Percentiles rank a stretch among this genome's conserved stretches.
These are phyloP conservation scores for Drosophila triauraria DNA, from an alignment of 1,140 invertebrate species.

Conservation along the genomic window DNA sequence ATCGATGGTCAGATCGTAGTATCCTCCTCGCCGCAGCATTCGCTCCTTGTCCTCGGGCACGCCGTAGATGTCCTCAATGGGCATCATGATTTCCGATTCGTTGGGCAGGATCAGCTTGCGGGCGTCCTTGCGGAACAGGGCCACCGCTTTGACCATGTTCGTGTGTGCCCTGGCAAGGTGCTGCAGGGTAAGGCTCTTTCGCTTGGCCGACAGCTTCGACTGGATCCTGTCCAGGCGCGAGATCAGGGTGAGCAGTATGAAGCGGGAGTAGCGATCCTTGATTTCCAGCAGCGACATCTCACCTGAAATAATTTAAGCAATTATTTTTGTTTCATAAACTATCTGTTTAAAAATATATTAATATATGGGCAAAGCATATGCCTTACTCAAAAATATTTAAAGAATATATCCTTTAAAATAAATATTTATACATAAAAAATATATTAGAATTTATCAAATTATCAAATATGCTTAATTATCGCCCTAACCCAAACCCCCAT, in stretches of 20 bases:
- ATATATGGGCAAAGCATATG: no score
- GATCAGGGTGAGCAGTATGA: slow-evolving; percentile 71
- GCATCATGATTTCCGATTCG: slow-evolving; percentile 73
- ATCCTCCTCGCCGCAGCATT: slow-evolving; percentile 53
- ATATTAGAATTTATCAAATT: no score
- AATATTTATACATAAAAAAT: no score
- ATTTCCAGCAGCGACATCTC: slow-evolving; percentile 72
- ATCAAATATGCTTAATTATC: no score
- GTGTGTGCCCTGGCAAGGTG: slow-evolving; percentile 65
- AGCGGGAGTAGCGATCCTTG: slow-evolving; percentile 80
- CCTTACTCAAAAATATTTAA: no score
- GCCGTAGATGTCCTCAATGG: slow-evolving; percentile 78
- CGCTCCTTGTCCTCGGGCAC: slow-evolving; percentile 74
- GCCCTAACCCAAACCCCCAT: background rate
- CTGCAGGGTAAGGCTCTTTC: slow-evolving; percentile 52
- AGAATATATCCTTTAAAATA: no score
- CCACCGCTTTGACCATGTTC: slow-evolving; percentile 72
- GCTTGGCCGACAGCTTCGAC: slow-evolving; percentile 51
- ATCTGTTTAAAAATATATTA: no score
- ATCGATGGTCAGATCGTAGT: slow-evolving; percentile 71
- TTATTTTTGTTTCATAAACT: no score
- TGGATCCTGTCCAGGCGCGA: slow-evolving; percentile 75
- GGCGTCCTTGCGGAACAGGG: slow-evolving; percentile 78
- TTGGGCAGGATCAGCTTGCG: slow-evolving; percentile 75
- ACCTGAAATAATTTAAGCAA: background rate